Base-by-base conservation (phyloP, 2,797 vertebrate genomes). In the Ispidina lecontei region DNA sequence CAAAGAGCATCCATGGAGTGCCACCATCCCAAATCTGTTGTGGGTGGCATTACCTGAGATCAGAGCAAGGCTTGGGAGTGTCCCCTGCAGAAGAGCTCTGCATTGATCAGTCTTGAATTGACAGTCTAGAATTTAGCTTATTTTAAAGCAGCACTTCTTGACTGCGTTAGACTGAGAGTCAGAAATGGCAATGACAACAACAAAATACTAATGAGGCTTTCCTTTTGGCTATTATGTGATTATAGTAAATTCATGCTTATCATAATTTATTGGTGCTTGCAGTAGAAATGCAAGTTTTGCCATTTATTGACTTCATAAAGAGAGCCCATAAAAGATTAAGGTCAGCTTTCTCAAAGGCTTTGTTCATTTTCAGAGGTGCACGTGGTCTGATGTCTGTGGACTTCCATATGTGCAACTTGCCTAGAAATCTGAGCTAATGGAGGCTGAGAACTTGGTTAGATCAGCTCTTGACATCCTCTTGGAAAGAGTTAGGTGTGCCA, bases 251-350 rank as follows among this genome's bases (percentile, higher is more conserved):
- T 64, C 5, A 70, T 74, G 23, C 9, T 72, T 75, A 64, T 35
- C 6, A 6, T 60, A 64, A 65, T 75, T 94, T 72, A 79, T 73
- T 49, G 31, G 11, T 60, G 58, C 60, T 86, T 91, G 49, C 49
- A 67, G 52, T 39, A 68, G 37, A 93, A 90, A 37, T 76, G 28
- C 28, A 70, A 68, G 33, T 58, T 80, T 94, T 95, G 35, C 54
- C 52, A 62, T 95, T 90, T 80, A 77, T 58, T 79, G 76, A 79
- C 91, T 92, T 86, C 56, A 58, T 88, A 81, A 88, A 83, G 46
- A 72, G 21, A 74, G 7, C 31, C 56, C 26, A 46, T 92, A 92
- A 94, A 92, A 92, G 39, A 71, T 71, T 81, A 92, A 72, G 72
- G 70, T 69, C 60, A 86, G 2, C 77, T 75, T 92, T 84, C 70